phyloP scores from a whole-genome alignment of 92 coral and sea anemone genomes.

The Porites lobata region DNA sequence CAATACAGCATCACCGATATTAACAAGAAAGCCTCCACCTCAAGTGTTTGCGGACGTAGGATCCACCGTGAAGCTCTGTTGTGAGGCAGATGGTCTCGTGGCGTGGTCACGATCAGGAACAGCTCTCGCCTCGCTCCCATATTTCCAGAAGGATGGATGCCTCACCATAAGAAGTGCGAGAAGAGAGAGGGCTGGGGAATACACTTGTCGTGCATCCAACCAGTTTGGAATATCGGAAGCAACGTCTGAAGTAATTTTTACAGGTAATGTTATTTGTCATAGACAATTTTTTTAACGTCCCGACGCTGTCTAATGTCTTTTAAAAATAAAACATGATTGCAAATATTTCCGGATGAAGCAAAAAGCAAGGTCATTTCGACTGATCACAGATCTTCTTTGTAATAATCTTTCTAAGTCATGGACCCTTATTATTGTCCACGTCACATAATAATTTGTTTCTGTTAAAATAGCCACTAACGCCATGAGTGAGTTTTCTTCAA shows the following conservation, averaged over 20 bases:
- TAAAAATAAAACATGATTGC: no score
- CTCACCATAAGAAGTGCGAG: background rate
- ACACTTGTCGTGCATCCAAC: conserved; percentile 10
- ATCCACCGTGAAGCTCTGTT: background rate
- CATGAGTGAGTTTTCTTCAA: no score
- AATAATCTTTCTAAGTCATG: no score
- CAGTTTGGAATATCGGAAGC: background rate
- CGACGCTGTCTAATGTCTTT: no score
- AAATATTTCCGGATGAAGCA: no score
- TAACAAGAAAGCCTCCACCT: conserved; percentile 6
- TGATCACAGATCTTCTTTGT: no score
- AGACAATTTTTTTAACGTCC: no score
- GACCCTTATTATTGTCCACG: no score
- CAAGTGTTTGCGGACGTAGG: background rate
- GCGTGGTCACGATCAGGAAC: conserved; percentile 2
- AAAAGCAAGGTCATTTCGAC: no score
- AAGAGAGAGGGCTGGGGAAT: background rate
- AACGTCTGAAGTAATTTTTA: background rate
- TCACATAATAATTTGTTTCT: no score
- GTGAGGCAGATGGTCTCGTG: conserved; percentile 12
- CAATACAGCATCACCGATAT: background rate
- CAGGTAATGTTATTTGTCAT: no score
- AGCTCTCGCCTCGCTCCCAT: background rate
- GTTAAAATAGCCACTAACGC: no score
- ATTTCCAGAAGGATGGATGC: conserved; percentile 14